Percentiles rank a stretch among this genome's conserved stretches.
phyloP scores from a whole-genome alignment of 2,113 vertebrate species.

The Gymnorhina tibicen region DNA sequence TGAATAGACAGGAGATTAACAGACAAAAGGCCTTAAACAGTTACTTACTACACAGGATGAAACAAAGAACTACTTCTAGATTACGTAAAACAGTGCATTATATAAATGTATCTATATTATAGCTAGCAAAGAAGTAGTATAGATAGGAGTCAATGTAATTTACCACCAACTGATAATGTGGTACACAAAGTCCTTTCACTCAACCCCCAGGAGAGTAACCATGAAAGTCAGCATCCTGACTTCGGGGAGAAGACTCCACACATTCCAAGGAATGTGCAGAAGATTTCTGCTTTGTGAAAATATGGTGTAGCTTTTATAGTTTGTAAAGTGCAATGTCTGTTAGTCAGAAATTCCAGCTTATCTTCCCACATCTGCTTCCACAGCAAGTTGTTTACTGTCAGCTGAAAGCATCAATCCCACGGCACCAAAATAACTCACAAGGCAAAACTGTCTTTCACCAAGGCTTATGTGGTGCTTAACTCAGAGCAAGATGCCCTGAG shows the following conservation, averaged over 20 bases:
- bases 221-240: accelerated
- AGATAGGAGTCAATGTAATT: neutral
- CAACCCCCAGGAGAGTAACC: neutral
- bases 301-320: neutral
- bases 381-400: neutral
- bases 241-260: neutral
- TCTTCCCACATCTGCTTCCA: neutral
- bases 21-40: neutral
- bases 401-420: neutral
- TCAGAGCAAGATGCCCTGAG: neutral
- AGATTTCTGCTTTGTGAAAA: neutral
- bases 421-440: neutral
- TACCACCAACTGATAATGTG: neutral
- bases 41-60: neutral
- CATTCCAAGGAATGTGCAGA: neutral
- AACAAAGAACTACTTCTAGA: neutral
- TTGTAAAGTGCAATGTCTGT: neutral
- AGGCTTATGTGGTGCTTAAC: neutral
- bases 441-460: neutral
- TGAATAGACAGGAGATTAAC: neutral
- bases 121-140: neutral
- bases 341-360: neutral
- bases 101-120: neutral
- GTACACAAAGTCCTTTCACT: neutral
- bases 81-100: neutral